phyloP scores from a whole-genome alignment of 2,888 invertebrate species.

The Lathronympha strigana region DNA sequence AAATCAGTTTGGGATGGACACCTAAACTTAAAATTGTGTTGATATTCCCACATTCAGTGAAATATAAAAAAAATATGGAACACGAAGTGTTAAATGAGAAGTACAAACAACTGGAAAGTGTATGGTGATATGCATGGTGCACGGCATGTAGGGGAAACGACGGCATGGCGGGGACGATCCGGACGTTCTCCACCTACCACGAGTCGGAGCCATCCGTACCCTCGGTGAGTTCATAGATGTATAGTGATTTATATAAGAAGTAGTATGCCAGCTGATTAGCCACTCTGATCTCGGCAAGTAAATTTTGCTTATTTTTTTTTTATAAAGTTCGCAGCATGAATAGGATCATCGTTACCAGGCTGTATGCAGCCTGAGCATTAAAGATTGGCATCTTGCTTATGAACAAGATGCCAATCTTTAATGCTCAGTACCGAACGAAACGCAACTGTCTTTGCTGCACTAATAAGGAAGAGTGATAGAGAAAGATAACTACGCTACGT shows the following conservation, averaged over 20 bases:
- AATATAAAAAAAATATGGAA: slow-evolving; percentile 6
- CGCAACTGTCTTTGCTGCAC: too few relatives aligned
- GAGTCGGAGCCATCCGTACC: slow-evolving; percentile 68
- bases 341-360: too few relatives aligned
- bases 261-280: not conserved
- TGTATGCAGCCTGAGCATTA: too few relatives aligned
- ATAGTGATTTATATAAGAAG: not conserved
- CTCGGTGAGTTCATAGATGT: slow-evolving; percentile 62
- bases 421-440: too few relatives aligned
- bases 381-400: too few relatives aligned
- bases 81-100: not conserved
- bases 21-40: not conserved
- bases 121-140: slow-evolving; percentile 24
- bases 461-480: too few relatives aligned
- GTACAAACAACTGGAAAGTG: slow-evolving; percentile 8
- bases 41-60: not conserved
- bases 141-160: slow-evolving; percentile 42
- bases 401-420: too few relatives aligned
- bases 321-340: too few relatives aligned
- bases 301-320: too few relatives aligned
- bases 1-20: too few relatives aligned
- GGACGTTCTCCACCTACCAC: slow-evolving; percentile 74
- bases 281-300: not conserved
- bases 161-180: slow-evolving; percentile 75
- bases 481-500: too few relatives aligned